These are phyloP conservation scores for Aphidius gifuensis DNA, from an alignment of 1,140 invertebrate species.

Conservation along the genomic window DNA sequence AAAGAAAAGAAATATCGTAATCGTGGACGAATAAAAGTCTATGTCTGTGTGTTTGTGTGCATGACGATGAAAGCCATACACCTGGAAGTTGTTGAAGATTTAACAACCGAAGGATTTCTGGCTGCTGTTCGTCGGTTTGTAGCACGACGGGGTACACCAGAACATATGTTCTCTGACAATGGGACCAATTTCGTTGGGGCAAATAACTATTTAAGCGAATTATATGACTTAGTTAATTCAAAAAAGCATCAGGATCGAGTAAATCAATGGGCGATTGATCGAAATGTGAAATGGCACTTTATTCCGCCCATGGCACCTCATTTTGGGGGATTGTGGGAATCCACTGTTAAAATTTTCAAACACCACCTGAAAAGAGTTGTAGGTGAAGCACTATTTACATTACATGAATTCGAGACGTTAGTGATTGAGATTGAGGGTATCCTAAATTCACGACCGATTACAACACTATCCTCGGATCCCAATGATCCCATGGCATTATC, in stretches of 20 bases:
- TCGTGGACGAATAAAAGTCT: neutral
- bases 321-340: slow-evolving; percentile 2
- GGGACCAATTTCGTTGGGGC: slow-evolving; percentile 16
- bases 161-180: slow-evolving; percentile 6
- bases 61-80: slow-evolving; percentile 7
- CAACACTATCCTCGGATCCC: neutral
- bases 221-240: no score
- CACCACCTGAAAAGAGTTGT: neutral
- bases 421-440: slow-evolving; percentile 2
- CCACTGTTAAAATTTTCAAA: neutral
- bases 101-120: slow-evolving; percentile 13
- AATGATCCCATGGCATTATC: neutral
- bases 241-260: no score
- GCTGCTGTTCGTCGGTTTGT: slow-evolving; percentile 9
- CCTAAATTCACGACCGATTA: neutral
- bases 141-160: slow-evolving; percentile 3
- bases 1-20: slow-evolving; percentile 15
- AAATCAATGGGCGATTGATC: neutral
- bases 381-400: neutral
- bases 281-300: neutral
- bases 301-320: neutral
- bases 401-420: neutral
- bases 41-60: slow-evolving; percentile 3
- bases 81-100: slow-evolving; percentile 6
- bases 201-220: slow-evolving; percentile 10